Conservation (phyloP, 53 echinoderm and acorn worm genomes). For the Astropecten irregularis region DNA sequence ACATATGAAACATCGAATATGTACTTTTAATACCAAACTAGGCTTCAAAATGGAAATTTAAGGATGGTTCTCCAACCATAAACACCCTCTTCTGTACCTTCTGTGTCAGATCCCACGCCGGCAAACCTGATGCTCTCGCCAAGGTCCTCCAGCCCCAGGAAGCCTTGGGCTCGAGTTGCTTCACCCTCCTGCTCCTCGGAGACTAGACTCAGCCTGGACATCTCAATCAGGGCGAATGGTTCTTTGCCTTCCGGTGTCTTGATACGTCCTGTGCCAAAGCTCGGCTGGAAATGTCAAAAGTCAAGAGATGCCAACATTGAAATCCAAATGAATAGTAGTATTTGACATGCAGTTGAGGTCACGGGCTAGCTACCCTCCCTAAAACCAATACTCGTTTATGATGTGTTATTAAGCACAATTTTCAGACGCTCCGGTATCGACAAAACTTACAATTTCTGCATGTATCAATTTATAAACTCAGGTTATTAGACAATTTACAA, state of each 20-base stretch:
- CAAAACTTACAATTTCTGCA: too few relatives aligned
- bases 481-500: too few relatives aligned
- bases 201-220: constrained; percentile 40
- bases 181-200: constrained; percentile 35
- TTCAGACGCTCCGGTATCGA: too few relatives aligned
- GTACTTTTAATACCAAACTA: neutral
- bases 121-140: constrained; percentile 46
- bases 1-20: neutral
- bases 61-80: too few relatives aligned
- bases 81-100: neutral
- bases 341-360: too few relatives aligned
- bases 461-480: too few relatives aligned
- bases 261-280: constrained; percentile 83
- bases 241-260: constrained; percentile 62
- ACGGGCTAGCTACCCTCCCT: too few relatives aligned
- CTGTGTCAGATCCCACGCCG: constrained; percentile 51
- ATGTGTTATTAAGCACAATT: too few relatives aligned
- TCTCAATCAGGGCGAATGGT: constrained; percentile 61
- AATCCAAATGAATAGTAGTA: neutral
- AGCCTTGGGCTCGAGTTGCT: neutral
- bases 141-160: constrained; percentile 12
- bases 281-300: constrained; percentile 53
- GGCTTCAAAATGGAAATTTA: too few relatives aligned
- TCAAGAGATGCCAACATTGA: neutral
- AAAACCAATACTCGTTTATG: too few relatives aligned